phyloP scores from a whole-genome alignment of 2,888 invertebrate genomes.

The Microctonus hyperodae region DNA sequence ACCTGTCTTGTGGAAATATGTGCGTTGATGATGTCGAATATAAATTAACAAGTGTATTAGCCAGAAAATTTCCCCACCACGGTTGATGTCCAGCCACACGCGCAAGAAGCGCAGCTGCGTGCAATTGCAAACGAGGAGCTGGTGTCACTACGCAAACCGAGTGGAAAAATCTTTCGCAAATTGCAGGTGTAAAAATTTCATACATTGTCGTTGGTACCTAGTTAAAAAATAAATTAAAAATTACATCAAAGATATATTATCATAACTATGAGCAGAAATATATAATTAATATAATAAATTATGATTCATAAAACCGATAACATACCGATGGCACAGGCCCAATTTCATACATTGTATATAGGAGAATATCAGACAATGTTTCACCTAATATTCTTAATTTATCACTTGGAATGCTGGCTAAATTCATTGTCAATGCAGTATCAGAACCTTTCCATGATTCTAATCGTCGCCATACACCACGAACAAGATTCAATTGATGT shows the following conservation, averaged over 20 bases:
- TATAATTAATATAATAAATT: too few species aligned
- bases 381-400: conserved; percentile 85
- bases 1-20: conserved; percentile 88
- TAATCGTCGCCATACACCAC: conserved; percentile 77
- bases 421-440: conserved; percentile 62
- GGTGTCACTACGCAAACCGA: conserved; percentile 77
- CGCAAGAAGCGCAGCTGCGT: conserved; percentile 80
- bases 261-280: too few species aligned
- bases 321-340: conserved; percentile 63
- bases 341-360: conserved; percentile 74
- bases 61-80: conserved; percentile 94
- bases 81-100: conserved; percentile 76
- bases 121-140: conserved; percentile 79
- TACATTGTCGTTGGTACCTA: conserved; percentile 61
- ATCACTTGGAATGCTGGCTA: conserved; percentile 77
- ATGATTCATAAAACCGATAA: too few species aligned
- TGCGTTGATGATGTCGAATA: conserved; percentile 81
- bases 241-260: background rate
- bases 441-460: conserved; percentile 66
- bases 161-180: conserved; percentile 73
- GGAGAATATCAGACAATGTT: conserved; percentile 80
- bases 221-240: conserved; percentile 6
- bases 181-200: conserved; percentile 60
- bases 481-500: conserved; percentile 86
- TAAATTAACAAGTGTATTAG: conserved; percentile 79